Evolutionary conservation across 2,797 vertebrate genomes (phyloP), one percentile per base, ranked within the genome.

Genomic region (Peromyscus eremicus): DNA sequence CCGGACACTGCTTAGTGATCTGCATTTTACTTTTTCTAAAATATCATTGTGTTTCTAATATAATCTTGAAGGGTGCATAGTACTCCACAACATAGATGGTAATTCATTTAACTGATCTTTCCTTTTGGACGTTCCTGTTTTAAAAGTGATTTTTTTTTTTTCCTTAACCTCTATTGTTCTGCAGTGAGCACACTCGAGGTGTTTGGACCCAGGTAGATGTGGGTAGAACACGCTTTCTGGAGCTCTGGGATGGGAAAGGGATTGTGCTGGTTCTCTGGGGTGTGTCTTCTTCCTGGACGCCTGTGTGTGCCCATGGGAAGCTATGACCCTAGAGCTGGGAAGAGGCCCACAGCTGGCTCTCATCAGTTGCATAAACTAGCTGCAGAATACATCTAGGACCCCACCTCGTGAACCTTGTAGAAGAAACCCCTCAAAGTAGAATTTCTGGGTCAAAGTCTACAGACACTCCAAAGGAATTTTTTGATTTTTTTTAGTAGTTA

Each of bases 301-400:
- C 0, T 2, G 4, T 29, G 37, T n/a, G 11, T 3, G 1, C 13
- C 7, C 9, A 16, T 0, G 0, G 25, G 81, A 34, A 46, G 46
- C 11, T 81, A 10, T 17, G 43, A n/a, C 1, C 0, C 0, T 43
- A 14, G 12, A 19, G 7, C 7, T 71, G 40, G 17, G 37, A 80
- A 46, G 80, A 34, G 11, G 32, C 46, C 11, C 12, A 70, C 0
- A 21, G 40, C 0, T 2, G 3, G 34, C 25, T 71, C 40, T 21
- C 5, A 11, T 5, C 34, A 32, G 16, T 29, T 16, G 0, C 11
- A 21, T 0, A 8, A 27, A 2, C 52, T 19, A 70, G 11, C 3
- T 27, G 6, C 13, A 7, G 46, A 37, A 1, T 1, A 1, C 0
- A 3, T 13, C 21, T 17, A 29, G 16, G 14, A 16, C 29, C 57